phyloP scores from a whole-genome alignment of 1,140 invertebrate genomes.

The Halictus rubicundus region DNA sequence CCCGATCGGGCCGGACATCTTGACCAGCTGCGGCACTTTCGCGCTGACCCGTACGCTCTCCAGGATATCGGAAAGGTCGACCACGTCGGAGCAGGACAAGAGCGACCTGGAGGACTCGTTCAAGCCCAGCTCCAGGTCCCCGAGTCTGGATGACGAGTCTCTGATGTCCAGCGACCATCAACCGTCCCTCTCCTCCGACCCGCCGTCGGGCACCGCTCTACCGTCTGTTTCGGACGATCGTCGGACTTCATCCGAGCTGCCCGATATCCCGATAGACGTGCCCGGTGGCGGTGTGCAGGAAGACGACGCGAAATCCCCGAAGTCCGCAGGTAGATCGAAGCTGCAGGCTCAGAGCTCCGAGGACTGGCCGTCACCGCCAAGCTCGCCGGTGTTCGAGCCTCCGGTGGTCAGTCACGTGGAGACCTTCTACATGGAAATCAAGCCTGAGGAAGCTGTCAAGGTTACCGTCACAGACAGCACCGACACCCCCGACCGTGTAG shows the following conservation, averaged over 20 bases:
- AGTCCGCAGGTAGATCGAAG: constrained; percentile 72
- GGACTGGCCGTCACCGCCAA: constrained; percentile 89
- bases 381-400: constrained; percentile 84
- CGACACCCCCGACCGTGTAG: constrained; percentile 73
- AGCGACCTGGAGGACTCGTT: constrained; percentile 92
- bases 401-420: constrained; percentile 89
- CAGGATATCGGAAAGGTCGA: constrained; percentile 92
- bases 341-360: constrained; percentile 84
- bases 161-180: constrained; percentile 91
- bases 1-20: constrained; percentile 85
- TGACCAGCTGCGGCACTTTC: constrained; percentile 86
- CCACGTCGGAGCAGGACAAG: constrained; percentile 90
- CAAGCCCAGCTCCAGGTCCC: constrained; percentile 89
- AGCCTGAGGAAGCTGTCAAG: constrained; percentile 86
- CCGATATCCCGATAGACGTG: constrained; percentile 88
- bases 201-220: constrained; percentile 81
- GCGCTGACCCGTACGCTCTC: constrained; percentile 88
- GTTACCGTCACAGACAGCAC: constrained; percentile 84
- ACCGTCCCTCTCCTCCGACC: constrained; percentile 91
- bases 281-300: constrained; percentile 69
- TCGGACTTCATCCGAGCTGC: constrained; percentile 89
- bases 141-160: constrained; percentile 91
- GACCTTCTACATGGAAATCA: constrained; percentile 90
- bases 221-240: constrained; percentile 86
- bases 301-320: constrained; percentile 79